Conservation (phyloP, 37 sponge, comb jelly and placozoan species). For the Bolinopsis microptera region DNA sequence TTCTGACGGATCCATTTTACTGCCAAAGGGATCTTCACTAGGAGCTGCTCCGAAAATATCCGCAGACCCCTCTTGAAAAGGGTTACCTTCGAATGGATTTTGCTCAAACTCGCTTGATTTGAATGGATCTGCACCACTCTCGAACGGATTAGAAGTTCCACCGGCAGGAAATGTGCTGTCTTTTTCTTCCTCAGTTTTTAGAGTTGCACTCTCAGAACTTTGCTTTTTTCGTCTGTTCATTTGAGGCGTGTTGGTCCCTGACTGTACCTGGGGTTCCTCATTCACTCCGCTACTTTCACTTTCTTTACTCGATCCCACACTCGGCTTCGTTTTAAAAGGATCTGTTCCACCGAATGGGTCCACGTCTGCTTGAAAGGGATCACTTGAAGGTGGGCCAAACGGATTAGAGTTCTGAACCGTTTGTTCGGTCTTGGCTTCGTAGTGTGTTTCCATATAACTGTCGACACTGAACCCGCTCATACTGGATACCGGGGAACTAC, state of each 20-base stretch:
- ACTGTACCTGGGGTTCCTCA: background rate
- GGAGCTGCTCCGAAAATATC: background rate
- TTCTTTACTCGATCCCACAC: background rate
- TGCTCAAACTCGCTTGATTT: background rate
- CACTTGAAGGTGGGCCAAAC: background rate
- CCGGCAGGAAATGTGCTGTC: background rate
- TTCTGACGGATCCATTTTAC: background rate
- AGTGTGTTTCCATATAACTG: constrained; percentile 1
- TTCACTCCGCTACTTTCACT: background rate
- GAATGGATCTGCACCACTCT: background rate
- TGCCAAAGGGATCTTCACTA: background rate
- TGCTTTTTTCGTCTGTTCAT: constrained; percentile 8
- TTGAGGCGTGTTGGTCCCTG: background rate
- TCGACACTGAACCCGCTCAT: constrained; percentile 64
- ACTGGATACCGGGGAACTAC: constrained; percentile 66
- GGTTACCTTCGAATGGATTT: constrained; percentile 49
- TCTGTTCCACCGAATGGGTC: constrained; percentile 21
- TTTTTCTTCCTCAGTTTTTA: constrained; percentile 19
- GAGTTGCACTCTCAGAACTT: background rate
- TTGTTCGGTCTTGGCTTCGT: background rate
- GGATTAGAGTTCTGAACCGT: background rate
- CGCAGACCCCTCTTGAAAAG: background rate
- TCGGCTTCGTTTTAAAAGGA: background rate
- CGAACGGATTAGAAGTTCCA: background rate
- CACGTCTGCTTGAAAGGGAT: background rate